Evolutionary conservation across 2,888 invertebrate genomes (phyloP).

Genomic region (Drosophila merina): DNA sequence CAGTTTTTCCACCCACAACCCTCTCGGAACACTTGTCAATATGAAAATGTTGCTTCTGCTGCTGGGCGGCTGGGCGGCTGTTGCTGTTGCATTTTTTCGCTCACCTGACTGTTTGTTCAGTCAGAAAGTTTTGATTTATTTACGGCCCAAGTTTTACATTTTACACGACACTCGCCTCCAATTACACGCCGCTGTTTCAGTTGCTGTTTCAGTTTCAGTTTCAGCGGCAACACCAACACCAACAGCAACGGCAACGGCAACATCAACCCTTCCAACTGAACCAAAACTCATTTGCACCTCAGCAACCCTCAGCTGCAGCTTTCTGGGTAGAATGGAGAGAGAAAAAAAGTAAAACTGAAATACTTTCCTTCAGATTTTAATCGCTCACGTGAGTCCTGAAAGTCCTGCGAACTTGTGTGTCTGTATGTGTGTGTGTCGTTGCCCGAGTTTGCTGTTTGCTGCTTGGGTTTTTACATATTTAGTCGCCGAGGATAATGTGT

Average conservation of each 20-base stretch:
- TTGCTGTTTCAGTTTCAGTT: slow-evolving; percentile 1
- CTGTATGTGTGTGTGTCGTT: slow-evolving; percentile 19
- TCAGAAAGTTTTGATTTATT: slow-evolving; percentile 81
- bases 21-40: slow-evolving; percentile 67
- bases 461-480: slow-evolving; percentile 58
- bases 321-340: slow-evolving; percentile 37
- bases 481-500: slow-evolving; percentile 69
- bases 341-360: slow-evolving; percentile 60
- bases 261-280: slow-evolving; percentile 63
- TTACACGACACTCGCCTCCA: slow-evolving; percentile 81
- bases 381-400: slow-evolving; percentile 76
- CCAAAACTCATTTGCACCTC: slow-evolving; percentile 71
- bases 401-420: slow-evolving; percentile 46
- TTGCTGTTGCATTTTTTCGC: slow-evolving; percentile 76
- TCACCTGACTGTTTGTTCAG: slow-evolving; percentile 79
- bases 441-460: slow-evolving; percentile 32
- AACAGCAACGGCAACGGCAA: slow-evolving; percentile 19
- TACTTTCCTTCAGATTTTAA: slow-evolving; percentile 79
- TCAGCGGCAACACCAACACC: slow-evolving; percentile 36
- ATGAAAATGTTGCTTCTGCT: slow-evolving; percentile 56
- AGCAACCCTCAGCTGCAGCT: slow-evolving; percentile 62
- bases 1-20: slow-evolving; percentile 9
- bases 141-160: slow-evolving; percentile 80
- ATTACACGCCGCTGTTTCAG: slow-evolving; percentile 68
- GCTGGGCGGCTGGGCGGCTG: slow-evolving; percentile 31